Evolutionary conservation across 2,797 vertebrate species (phyloP).

Genomic region (Galago senegalensis): DNA sequence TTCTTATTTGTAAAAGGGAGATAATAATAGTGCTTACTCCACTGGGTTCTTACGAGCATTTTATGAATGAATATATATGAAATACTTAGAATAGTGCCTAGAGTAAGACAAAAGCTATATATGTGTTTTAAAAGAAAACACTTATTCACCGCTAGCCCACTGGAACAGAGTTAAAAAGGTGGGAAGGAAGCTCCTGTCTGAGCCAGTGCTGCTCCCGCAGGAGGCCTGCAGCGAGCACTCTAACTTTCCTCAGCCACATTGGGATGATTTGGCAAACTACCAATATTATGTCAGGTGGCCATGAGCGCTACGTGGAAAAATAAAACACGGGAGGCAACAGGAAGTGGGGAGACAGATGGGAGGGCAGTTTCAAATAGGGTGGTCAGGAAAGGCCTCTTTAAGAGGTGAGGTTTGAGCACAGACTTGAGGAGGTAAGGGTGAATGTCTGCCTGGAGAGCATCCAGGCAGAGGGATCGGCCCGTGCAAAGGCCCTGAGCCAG

Average conservation of each 20-base stretch:
- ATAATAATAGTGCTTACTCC: background rate
- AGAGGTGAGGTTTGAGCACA: background rate
- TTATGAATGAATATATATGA: background rate
- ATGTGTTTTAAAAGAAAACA: background rate
- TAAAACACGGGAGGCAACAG: background rate
- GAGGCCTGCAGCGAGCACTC: background rate
- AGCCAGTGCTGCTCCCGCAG: background rate
- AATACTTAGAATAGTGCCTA: background rate
- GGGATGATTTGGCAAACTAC: background rate
- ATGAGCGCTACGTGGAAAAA: background rate
- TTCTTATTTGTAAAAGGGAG: background rate
- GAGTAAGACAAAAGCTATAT: background rate
- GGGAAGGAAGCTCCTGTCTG: background rate
- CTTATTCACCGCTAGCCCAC: too few species aligned
- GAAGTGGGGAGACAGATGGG: background rate
- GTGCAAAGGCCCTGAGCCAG: conserved; percentile 48
- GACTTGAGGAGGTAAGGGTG: background rate
- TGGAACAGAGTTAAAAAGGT: background rate
- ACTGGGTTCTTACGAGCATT: background rate
- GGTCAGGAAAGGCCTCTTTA: background rate
- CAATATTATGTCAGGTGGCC: conserved; percentile 36
- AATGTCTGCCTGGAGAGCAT: background rate
- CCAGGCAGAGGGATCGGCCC: background rate
- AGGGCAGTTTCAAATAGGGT: background rate
- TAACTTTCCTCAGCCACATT: background rate